Conservation (phyloP, 2,113 vertebrate genomes). For the Eonycteris spelaea region DNA sequence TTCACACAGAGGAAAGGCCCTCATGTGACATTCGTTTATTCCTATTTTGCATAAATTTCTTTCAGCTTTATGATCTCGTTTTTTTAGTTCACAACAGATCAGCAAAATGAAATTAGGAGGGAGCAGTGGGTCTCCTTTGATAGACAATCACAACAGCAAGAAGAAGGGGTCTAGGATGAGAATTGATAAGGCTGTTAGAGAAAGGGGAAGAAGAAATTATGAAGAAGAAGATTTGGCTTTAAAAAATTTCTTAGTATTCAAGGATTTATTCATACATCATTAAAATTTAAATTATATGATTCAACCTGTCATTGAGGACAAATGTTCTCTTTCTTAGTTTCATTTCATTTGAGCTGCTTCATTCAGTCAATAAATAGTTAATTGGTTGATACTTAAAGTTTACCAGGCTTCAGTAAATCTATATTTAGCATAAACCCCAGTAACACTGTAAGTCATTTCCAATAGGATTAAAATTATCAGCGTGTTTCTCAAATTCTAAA, state of each 20-base stretch:
- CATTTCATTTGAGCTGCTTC: constrained; percentile 31
- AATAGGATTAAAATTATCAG: constrained; percentile 44
- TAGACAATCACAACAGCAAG: background rate
- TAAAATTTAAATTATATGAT: background rate
- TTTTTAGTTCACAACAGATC: background rate
- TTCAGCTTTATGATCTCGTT: background rate
- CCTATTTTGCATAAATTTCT: background rate
- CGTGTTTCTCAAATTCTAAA: constrained; percentile 46
- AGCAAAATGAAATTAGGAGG: background rate
- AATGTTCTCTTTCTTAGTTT: background rate
- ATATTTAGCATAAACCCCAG: constrained; percentile 49
- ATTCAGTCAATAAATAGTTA: constrained; percentile 54
- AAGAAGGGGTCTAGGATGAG: background rate
- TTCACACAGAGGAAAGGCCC: background rate
- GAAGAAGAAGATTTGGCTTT: background rate
- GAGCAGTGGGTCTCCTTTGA: background rate
- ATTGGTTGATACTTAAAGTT: constrained; percentile 55
- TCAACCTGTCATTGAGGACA: background rate
- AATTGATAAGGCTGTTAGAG: background rate
- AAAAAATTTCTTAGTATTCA: background rate
- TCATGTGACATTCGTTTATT: background rate
- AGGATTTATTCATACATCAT: background rate
- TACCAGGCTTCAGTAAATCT: constrained; percentile 38
- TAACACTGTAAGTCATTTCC: constrained; percentile 39
- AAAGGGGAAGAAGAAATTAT: background rate